Base-by-base conservation (phyloP, 2,113 vertebrate genomes). In the Crypturellus undulatus region DNA sequence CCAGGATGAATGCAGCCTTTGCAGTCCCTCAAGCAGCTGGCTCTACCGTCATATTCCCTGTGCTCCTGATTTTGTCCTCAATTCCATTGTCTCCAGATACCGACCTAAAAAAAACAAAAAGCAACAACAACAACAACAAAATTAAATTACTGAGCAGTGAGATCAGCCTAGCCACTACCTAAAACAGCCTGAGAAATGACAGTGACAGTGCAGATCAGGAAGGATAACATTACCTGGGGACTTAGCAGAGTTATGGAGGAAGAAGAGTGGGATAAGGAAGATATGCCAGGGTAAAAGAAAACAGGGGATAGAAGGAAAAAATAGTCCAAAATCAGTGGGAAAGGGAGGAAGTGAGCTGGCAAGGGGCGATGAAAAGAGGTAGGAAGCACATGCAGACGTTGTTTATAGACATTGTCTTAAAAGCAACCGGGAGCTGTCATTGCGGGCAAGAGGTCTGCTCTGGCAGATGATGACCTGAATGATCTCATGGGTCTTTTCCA, bases 401-500 rank as follows among this genome's bases (percentile, higher is more conserved):
- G 20, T 21, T 49, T 49, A 49, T 49, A 49, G 19, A 49, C 20
- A 21, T 49, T 49, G 80, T 43, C 68, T 80, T 26, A 32, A 73
- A 77, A 7, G 30, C 32, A 71, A 5, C 16, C 9, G 24, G 72
- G 12, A 38, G 45, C 58, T 64, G 34, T 15, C 63, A 10, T 6
- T 40, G 56, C 34, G 62, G 30, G 72, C 45, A 32, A 75, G 40
- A 32, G 28, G 32, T 72, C 68, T 7, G 14, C 58, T 32, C 38
- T 25, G 56, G 73, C 70, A 68, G 42, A 8, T 21, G 43, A 20
- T 13, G 49, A 56, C 25, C 73, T 47, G 15, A 58, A n/a, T 82
- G 84, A 84, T 22, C 86, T 45, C 15, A 84, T 42, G 43, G 43
- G 40, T 51, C 47, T 92, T 89, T 89, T 91, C 94, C 89, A 96